These are phyloP conservation scores for Austrofundulus limnaeus DNA, from an alignment of 2,113 vertebrate genomes.

Conservation along the genomic window DNA sequence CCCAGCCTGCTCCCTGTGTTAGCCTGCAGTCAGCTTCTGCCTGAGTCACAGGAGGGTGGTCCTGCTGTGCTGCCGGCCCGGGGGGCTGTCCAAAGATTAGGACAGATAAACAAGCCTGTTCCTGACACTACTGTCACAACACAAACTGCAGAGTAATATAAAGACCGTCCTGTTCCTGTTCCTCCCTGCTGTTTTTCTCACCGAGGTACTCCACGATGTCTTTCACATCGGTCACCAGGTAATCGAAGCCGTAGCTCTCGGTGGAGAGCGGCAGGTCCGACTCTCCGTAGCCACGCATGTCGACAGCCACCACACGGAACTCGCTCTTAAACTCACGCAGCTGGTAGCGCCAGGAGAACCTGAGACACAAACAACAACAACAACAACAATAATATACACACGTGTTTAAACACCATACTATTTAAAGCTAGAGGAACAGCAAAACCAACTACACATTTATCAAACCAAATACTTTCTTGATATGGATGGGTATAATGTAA, in stretches of 20 bases:
- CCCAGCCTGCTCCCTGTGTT: conserved; percentile 25
- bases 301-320: conserved; percentile 94
- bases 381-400: background rate
- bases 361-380: conserved; percentile 48
- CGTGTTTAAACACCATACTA: too few relatives aligned
- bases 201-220: conserved; percentile 96
- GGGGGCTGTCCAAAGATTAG: conserved; percentile 21
- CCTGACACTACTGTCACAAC: conserved; percentile 16
- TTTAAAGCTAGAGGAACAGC: too few relatives aligned
- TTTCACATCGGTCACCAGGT: conserved; percentile 92
- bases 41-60: conserved; percentile 62
- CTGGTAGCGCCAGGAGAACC: conserved; percentile 98
- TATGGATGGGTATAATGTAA: too few relatives aligned
- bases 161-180: background rate
- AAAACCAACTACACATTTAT: too few relatives aligned
- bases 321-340: conserved; percentile 97
- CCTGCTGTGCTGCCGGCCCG: conserved; percentile 38
- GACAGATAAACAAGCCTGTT: conserved; percentile 46
- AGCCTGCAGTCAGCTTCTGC: conserved; percentile 28
- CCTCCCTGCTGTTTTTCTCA: conserved; percentile 66
- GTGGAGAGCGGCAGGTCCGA: conserved; percentile 87
- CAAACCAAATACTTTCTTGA: too few relatives aligned
- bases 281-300: conserved; percentile 96
- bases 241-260: conserved; percentile 89
- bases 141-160: background rate